phyloP scores from a whole-genome alignment of 1,140 invertebrate species.

The Watersipora subatra region DNA sequence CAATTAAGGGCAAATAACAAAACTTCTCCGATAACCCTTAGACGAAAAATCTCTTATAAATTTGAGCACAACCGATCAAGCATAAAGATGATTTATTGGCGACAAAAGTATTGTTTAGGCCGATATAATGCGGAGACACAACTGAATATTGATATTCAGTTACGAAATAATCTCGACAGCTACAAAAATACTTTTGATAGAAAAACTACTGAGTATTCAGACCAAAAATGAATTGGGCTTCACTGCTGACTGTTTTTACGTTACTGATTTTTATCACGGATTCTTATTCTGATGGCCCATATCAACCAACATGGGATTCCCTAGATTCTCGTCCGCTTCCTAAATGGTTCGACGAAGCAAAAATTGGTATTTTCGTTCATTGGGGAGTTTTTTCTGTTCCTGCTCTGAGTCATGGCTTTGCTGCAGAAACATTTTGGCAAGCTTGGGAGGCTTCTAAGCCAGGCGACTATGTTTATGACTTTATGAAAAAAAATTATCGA shows the following conservation, averaged over 20 bases:
- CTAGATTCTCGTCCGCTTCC: constrained; percentile 32
- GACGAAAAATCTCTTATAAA: no score
- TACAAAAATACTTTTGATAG: no score
- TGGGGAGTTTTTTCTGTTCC: constrained; percentile 34
- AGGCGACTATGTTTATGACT: constrained; percentile 8
- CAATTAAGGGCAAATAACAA: no score
- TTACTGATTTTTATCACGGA: background rate
- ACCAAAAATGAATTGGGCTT: background rate
- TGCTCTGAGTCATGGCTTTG: no score
- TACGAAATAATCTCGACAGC: no score
- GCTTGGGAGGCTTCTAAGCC: constrained; percentile 20
- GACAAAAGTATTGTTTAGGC: no score
- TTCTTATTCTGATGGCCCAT: constrained; percentile 5
- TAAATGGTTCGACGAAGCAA: constrained; percentile 33
- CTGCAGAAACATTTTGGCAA: constrained; percentile 19
- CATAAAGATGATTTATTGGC: no score
- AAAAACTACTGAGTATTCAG: no score
- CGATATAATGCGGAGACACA: no score
- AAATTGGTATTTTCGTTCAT: constrained; percentile 38
- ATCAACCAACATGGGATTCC: constrained; percentile 28
- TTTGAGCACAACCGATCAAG: no score
- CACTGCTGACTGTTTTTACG: background rate
- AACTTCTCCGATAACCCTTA: no score
- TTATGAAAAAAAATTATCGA: constrained; percentile 24
- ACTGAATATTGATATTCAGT: no score